phyloP scores from a whole-genome alignment of 2,113 vertebrate species.

The Limanda limanda region DNA sequence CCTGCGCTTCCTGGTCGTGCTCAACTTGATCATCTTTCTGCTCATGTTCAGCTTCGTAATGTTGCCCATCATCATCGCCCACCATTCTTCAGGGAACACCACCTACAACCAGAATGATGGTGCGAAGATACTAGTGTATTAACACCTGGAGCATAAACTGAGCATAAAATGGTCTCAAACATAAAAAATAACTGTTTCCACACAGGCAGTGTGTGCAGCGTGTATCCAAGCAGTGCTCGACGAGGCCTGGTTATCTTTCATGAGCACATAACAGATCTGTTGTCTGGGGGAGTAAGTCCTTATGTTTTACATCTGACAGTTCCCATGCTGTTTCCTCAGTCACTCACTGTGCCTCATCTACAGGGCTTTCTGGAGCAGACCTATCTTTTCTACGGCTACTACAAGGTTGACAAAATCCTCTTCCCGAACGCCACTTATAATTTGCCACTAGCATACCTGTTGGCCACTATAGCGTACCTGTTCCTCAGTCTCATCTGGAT shows the following conservation, averaged over 20 bases:
- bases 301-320: neutral
- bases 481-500: slow-evolving; percentile 93
- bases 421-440: slow-evolving; percentile 83
- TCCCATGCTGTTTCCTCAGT: neutral
- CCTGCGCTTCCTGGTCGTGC: slow-evolving; percentile 92
- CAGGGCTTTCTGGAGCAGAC: slow-evolving; percentile 96
- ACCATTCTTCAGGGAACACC: slow-evolving; percentile 79
- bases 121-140: slow-evolving; percentile 25
- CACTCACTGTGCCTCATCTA: slow-evolving; percentile 34
- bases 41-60: slow-evolving; percentile 91
- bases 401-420: slow-evolving; percentile 81
- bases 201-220: slow-evolving; percentile 83
- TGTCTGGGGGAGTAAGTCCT: slow-evolving; percentile 90
- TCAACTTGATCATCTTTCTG: slow-evolving; percentile 92
- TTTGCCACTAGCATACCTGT: slow-evolving; percentile 90
- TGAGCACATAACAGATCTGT: slow-evolving; percentile 88
- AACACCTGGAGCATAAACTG: neutral
- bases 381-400: slow-evolving; percentile 95
- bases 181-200: neutral
- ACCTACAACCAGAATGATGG: slow-evolving; percentile 68
- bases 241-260: slow-evolving; percentile 89
- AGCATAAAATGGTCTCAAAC: neutral
- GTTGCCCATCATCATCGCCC: slow-evolving; percentile 85
- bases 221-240: slow-evolving; percentile 77
- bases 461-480: slow-evolving; percentile 88